Evolutionary conservation across 2,888 invertebrate genomes (phyloP).

Genomic region (Polia nebulosa): DNA sequence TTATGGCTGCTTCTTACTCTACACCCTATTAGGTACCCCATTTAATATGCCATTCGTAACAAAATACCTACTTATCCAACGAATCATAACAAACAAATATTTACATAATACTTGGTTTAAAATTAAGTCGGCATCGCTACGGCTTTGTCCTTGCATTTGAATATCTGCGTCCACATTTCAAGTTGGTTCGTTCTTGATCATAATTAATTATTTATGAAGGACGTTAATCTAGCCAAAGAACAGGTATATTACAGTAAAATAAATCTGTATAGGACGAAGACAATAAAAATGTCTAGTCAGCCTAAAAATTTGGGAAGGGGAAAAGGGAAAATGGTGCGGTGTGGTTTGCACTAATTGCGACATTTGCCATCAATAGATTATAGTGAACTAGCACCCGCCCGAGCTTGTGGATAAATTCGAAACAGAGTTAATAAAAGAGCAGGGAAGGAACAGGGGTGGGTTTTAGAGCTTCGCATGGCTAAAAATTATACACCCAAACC

Average conservation of each 20-base stretch:
- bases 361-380: no score
- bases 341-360: no score
- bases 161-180: constrained; percentile 59
- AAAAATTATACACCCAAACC: no score
- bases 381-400: no score
- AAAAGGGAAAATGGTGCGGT: no score
- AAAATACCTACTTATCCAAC: constrained; percentile 17
- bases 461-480: no score
- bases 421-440: no score
- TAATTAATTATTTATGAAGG: constrained; percentile 67
- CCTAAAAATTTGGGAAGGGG: no score
- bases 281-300: no score
- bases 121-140: constrained; percentile 45
- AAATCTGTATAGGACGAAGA: no score
- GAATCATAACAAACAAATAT: constrained; percentile 33
- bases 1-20: background rate
- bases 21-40: background rate
- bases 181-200: constrained; percentile 60
- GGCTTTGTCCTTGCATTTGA: constrained; percentile 56
- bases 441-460: no score
- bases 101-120: constrained; percentile 43
- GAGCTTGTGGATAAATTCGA: no score
- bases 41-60: constrained; percentile 20
- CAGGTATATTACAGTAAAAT: constrained; percentile 30
- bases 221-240: constrained; percentile 51